Percentiles rank a stretch among this genome's conserved stretches.
Conservation (phyloP, 2,888 invertebrate genomes). For the Saturnia pavonia region DNA sequence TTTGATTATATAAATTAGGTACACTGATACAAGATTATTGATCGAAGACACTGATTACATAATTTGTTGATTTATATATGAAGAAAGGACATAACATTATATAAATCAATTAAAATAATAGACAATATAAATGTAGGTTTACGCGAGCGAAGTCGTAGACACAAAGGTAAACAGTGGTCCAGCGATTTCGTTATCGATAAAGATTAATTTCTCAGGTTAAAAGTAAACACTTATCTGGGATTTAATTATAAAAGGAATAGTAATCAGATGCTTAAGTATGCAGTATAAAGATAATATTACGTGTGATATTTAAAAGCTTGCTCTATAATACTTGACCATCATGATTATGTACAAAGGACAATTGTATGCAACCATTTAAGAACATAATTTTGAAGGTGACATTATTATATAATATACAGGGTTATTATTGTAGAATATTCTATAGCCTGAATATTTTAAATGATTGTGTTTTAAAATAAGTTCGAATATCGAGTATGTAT, state of each 20-base stretch:
- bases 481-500: neutral
- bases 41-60: too few relatives aligned
- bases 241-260: neutral
- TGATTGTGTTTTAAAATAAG: neutral
- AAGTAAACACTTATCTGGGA: neutral
- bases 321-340: neutral
- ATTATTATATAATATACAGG: neutral
- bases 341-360: neutral
- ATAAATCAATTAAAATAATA: too few relatives aligned
- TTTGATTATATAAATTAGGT: too few relatives aligned
- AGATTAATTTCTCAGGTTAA: neutral
- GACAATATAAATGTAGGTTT: too few relatives aligned
- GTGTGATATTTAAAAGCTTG: neutral
- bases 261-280: neutral
- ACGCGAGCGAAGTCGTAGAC: neutral
- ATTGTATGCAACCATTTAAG: neutral
- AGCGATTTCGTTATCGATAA: neutral
- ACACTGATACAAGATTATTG: too few relatives aligned
- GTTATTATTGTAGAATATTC: neutral
- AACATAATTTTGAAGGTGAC: conserved; percentile 2
- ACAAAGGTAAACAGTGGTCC: neutral
- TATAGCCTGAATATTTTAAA: neutral
- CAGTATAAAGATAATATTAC: neutral
- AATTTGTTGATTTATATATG: too few relatives aligned
- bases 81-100: too few relatives aligned